Evolutionary conservation across 1,140 invertebrate species (phyloP).

Genomic region (Ectropis grisescens): DNA sequence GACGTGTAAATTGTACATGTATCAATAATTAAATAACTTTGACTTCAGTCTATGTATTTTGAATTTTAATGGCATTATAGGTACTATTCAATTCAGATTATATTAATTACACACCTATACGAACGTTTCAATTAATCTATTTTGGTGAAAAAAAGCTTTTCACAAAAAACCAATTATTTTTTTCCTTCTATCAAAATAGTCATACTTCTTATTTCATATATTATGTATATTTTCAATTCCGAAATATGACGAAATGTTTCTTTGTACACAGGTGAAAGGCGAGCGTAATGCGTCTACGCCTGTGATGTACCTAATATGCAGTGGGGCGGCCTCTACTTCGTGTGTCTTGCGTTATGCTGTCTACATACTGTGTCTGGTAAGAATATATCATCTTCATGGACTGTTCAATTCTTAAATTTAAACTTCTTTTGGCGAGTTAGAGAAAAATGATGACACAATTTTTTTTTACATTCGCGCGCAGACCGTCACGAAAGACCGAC

Average conservation of each 20-base stretch:
- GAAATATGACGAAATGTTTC: no score
- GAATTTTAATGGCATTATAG: no score
- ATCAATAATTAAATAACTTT: no score
- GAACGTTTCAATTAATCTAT: no score
- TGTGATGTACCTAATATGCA: slow-evolving; percentile 65
- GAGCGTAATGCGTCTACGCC: slow-evolving; percentile 35
- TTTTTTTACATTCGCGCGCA: no score
- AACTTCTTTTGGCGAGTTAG: neutral
- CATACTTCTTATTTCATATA: neutral
- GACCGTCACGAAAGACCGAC: no score
- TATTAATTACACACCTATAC: no score
- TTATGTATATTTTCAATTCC: neutral
- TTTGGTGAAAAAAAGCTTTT: neutral
- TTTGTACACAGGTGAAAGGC: slow-evolving; percentile 39
- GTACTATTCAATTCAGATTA: no score
- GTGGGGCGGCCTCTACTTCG: slow-evolving; percentile 52
- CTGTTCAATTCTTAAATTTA: neutral
- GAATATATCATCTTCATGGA: neutral
- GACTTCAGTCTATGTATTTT: no score
- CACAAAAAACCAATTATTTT: neutral
- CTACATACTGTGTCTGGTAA: slow-evolving; percentile 54
- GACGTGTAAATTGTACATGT: no score
- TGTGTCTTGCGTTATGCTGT: slow-evolving; percentile 60
- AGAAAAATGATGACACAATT: neutral
- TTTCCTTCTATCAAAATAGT: neutral